Evolutionary conservation across 1,140 invertebrate species (phyloP), one percentile per base, ranked within the genome.

Genomic region (Yoshiicerus persimilis): DNA sequence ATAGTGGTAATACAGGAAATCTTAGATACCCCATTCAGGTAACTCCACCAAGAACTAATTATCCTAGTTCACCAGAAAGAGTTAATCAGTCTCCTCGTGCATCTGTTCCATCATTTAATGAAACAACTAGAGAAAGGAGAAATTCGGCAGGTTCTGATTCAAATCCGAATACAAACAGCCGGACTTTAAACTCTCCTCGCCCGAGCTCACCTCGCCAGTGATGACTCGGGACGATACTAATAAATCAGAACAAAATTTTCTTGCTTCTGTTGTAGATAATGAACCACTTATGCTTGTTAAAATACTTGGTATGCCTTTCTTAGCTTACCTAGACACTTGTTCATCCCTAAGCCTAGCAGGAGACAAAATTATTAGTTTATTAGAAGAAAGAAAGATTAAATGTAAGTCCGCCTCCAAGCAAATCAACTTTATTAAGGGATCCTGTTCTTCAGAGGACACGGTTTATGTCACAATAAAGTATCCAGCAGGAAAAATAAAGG

Each of bases 301-400:
- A 56, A 41, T 89, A 20, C 41, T 86, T 25, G 66, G 66, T 66
- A 5, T 47, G n/a, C 86, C 70, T 23, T 87, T 86, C 27, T 36
- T 66, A 32, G 86, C 88, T 6, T 64, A 87, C 16, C 62, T 90
- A 4, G 89, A 90, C 70, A 80, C 88, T 30, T 88, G 89, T n/a
- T 77, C 87, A 10, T 84, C 84, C 1, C 47, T 86, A 25, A 86
- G 38, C 3, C 9, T 89, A 1, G 34, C 86, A 10, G 87, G 89
- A n/a, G 38, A 83, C 64, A 27, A 86, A 64, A 23, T 88, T 16
- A 86, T 86, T 41, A 4, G 32, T 1, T 13, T 86, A 41, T 0
- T 89, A 32, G 64, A 87, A n/a, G 34, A 1, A 3, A 38, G 25
- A 30, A 62, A 66, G 9, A 38, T 90, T 36, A 84, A 90, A 86